A percentile compares a stretch with the other conserved stretches of the same genome.
Conservation (phyloP, 1,140 invertebrate species). For the Pseudoatta argentina region DNA sequence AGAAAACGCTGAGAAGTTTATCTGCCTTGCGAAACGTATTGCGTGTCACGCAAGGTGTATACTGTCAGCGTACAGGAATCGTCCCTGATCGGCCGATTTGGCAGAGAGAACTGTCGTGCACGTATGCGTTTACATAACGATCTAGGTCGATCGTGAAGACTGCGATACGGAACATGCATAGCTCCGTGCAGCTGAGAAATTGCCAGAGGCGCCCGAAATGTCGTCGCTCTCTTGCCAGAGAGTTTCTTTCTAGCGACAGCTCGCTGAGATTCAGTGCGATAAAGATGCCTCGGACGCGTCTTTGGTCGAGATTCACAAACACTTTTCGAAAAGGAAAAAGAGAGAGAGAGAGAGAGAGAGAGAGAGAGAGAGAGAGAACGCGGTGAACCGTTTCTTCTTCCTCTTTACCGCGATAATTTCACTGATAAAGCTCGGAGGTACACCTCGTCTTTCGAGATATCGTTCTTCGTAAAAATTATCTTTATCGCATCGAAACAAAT, state of each 20-base stretch:
- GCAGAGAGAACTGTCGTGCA: constrained; percentile 69
- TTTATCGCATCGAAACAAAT: constrained; percentile 10
- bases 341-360: neutral
- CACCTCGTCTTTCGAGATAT: neutral
- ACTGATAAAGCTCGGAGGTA: constrained; percentile 13
- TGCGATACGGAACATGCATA: constrained; percentile 45
- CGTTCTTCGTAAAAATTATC: neutral
- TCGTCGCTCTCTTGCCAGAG: constrained; percentile 67
- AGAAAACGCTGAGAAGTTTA: neutral
- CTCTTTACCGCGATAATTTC: constrained; percentile 14
- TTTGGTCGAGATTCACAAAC: neutral
- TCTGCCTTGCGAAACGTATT: neutral
- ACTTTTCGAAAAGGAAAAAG: neutral
- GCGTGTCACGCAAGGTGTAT: constrained; percentile 11
- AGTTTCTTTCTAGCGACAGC: constrained; percentile 38
- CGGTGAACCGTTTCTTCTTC: neutral
- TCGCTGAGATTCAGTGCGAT: constrained; percentile 42
- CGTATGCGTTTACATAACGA: constrained; percentile 80
- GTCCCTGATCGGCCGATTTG: constrained; percentile 71
- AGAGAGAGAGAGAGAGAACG: neutral
- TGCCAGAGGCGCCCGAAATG: constrained; percentile 61
- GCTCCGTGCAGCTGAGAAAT: constrained; percentile 58
- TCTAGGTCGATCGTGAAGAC: constrained; percentile 78
- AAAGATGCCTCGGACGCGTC: neutral
- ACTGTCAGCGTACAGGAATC: constrained; percentile 33